Conservation (phyloP, 2,113 vertebrate species). For the Eleginops maclovinus region DNA sequence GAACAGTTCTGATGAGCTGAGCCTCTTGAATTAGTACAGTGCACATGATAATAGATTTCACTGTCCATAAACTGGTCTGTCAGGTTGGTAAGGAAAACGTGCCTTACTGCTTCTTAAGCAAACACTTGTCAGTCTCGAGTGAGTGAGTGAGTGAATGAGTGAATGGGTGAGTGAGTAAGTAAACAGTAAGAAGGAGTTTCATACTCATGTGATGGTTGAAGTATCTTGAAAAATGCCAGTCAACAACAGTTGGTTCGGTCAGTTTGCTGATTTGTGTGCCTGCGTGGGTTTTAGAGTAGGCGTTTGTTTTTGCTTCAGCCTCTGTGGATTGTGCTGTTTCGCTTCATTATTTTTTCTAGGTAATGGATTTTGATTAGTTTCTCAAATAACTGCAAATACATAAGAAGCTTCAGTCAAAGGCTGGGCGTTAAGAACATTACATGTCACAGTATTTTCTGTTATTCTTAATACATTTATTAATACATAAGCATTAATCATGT, state of each 20-base stretch:
- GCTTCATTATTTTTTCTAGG: slow-evolving; percentile 27
- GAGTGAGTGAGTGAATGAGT: slow-evolving; percentile 1
- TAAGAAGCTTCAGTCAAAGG: not conserved
- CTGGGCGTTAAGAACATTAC: too few species aligned
- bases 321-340: slow-evolving; percentile 20
- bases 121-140: not conserved
- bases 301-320: slow-evolving; percentile 45
- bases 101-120: slow-evolving; percentile 1
- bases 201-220: slow-evolving; percentile 36
- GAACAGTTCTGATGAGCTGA: slow-evolving; percentile 10
- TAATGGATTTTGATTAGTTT: slow-evolving; percentile 26
- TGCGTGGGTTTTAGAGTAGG: slow-evolving; percentile 68
- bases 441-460: too few species aligned
- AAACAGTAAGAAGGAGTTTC: slow-evolving; percentile 24
- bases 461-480: too few species aligned
- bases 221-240: slow-evolving; percentile 43
- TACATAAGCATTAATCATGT: too few species aligned
- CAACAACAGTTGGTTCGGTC: slow-evolving; percentile 39
- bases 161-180: not conserved
- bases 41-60: not conserved
- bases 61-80: slow-evolving; percentile 45
- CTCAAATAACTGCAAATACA: not conserved
- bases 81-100: slow-evolving; percentile 60
- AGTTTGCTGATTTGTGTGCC: slow-evolving; percentile 47
- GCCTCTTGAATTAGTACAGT: not conserved